Conservation (phyloP, 1,140 invertebrate genomes). For the Drosophila hydei region DNA sequence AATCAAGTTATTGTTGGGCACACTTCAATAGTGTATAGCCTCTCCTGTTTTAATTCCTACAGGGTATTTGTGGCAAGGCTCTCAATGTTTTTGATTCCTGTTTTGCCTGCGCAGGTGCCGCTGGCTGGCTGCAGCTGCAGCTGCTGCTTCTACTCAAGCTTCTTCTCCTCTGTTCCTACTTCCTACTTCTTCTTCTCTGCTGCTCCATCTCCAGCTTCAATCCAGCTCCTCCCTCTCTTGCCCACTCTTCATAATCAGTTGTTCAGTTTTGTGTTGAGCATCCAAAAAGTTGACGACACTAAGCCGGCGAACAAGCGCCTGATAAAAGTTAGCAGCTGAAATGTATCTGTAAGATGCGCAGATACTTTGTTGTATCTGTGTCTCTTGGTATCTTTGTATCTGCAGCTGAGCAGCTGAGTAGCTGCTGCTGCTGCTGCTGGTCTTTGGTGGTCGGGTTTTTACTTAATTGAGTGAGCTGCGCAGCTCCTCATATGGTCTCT, state of each 20-base stretch:
- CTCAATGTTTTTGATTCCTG: conserved; percentile 33
- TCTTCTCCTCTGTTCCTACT: not conserved
- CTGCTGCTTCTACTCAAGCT: conserved; percentile 45
- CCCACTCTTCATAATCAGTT: conserved; percentile 21
- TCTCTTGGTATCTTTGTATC: conserved; percentile 24
- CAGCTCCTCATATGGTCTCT: not conserved
- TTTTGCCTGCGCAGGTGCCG: conserved; percentile 42
- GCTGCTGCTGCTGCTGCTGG: conserved; percentile 35
- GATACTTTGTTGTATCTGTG: conserved; percentile 9
- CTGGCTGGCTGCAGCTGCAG: conserved; percentile 59
- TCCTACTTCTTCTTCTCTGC: not conserved
- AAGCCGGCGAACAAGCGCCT: conserved; percentile 62
- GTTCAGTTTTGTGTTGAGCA: conserved; percentile 11
- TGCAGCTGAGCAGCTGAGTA: conserved; percentile 28
- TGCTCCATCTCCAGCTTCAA: not conserved
- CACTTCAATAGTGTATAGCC: too few species aligned
- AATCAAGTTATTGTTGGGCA: too few species aligned
- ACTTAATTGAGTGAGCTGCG: conserved; percentile 61
- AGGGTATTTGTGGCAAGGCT: not conserved
- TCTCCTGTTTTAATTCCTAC: not conserved
- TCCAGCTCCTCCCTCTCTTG: not conserved
- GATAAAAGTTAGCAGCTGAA: conserved; percentile 58
- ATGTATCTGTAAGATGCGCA: conserved; percentile 37
- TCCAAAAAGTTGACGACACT: conserved; percentile 74
- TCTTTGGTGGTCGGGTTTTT: conserved; percentile 68